phyloP scores from a whole-genome alignment of 2,888 invertebrate species.

The Xanthorhoe spadicearia region DNA sequence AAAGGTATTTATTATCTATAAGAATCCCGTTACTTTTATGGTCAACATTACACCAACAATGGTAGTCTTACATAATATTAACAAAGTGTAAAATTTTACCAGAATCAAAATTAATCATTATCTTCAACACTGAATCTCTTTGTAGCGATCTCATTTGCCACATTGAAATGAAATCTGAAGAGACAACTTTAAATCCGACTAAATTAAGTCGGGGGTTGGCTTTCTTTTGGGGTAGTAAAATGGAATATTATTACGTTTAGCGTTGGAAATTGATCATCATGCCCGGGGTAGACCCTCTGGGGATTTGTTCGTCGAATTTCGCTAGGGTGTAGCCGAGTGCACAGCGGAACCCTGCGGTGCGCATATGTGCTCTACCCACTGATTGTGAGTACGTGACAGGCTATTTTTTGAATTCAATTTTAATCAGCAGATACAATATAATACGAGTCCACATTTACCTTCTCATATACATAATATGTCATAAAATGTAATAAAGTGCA shows the following conservation, averaged over 20 bases:
- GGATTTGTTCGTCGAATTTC: slow-evolving; percentile 67
- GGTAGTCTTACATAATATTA: no score
- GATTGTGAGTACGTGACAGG: not conserved
- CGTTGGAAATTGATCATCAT: slow-evolving; percentile 72
- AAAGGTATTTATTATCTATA: no score
- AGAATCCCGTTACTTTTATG: not conserved
- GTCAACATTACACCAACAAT: no score
- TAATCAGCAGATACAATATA: not conserved
- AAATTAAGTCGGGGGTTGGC: slow-evolving; percentile 53
- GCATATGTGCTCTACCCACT: slow-evolving; percentile 54
- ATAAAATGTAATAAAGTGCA: no score
- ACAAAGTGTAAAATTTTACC: no score
- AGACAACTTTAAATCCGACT: slow-evolving; percentile 51
- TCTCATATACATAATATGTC: no score
- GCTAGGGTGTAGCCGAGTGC: slow-evolving; percentile 51
- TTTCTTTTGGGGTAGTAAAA: slow-evolving; percentile 63
- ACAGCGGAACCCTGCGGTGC: slow-evolving; percentile 62
- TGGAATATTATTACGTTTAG: slow-evolving; percentile 73
- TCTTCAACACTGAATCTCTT: not conserved
- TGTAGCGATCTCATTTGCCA: not conserved
- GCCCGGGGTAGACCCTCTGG: slow-evolving; percentile 57
- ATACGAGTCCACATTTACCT: not conserved
- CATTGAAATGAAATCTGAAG: slow-evolving; percentile 40
- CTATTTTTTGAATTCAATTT: slow-evolving; percentile 4
- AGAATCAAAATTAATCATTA: no score